These are phyloP conservation scores for Phrynocephalus versicolor DNA, from an alignment of 2,113 vertebrate genomes.

Conservation along the genomic window DNA sequence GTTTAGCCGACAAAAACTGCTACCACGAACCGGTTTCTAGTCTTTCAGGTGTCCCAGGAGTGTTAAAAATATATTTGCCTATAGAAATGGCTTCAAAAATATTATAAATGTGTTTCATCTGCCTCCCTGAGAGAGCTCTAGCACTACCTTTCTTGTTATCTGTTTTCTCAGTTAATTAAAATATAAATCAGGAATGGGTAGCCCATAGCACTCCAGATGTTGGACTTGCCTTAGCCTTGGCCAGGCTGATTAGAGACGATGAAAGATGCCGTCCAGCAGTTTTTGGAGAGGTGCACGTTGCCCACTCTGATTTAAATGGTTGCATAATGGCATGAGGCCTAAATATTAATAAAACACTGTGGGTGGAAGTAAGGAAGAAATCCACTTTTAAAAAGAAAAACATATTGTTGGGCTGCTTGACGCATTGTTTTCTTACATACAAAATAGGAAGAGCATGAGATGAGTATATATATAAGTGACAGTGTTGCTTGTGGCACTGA, in stretches of 20 bases:
- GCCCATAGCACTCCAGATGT: neutral
- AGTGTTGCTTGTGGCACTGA: neutral
- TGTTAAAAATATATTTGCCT: neutral
- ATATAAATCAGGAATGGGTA: no score
- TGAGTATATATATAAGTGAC: neutral
- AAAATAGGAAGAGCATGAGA: neutral
- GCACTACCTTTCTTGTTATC: neutral
- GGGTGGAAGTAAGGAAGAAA: neutral
- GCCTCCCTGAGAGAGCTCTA: neutral
- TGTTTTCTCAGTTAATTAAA: no score
- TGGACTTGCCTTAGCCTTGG: neutral
- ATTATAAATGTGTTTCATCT: neutral
- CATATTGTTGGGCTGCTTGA: neutral
- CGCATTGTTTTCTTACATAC: neutral
- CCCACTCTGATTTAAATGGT: conserved; percentile 3
- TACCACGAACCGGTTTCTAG: neutral
- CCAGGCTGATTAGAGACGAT: neutral
- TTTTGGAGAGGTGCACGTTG: neutral
- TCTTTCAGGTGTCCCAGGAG: neutral
- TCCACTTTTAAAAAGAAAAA: no score
- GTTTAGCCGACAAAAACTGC: neutral
- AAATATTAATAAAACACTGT: conserved; percentile 5
- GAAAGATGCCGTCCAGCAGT: neutral
- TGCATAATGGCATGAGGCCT: conserved; percentile 28
- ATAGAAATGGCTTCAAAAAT: neutral